Percentiles rank a stretch among this genome's conserved stretches.
Evolutionary conservation across 2,797 vertebrate species (phyloP).

Genomic region (Bovichtus variegatus): DNA sequence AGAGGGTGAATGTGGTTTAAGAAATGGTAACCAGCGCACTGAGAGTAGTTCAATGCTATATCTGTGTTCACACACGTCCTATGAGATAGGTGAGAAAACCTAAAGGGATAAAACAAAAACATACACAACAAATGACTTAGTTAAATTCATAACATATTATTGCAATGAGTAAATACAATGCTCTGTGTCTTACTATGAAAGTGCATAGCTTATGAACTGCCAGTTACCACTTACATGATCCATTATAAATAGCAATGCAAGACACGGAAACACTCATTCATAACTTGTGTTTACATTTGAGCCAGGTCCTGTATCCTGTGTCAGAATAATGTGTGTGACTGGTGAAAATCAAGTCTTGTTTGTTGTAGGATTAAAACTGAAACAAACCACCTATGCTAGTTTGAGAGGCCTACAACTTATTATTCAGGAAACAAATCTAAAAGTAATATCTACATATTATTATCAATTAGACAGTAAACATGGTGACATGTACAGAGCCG

Average conservation of each 20-base stretch:
- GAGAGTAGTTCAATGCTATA: neutral
- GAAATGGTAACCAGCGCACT: conserved; percentile 4
- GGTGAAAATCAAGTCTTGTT: neutral
- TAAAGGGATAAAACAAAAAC: conserved; percentile 24
- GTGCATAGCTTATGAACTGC: neutral
- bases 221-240: neutral
- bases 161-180: neutral
- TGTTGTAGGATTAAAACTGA: neutral
- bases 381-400: conserved; percentile 12
- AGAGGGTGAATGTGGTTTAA: conserved; percentile 29
- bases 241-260: neutral
- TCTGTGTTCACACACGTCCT: conserved; percentile 34
- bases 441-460: accelerated
- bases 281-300: neutral
- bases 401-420: neutral
- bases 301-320: neutral
- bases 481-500: neutral
- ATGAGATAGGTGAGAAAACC: conserved; percentile 34
- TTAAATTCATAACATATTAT: neutral
- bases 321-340: neutral
- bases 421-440: neutral
- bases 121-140: neutral
- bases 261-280: neutral
- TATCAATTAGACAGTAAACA: too few relatives aligned
- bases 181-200: neutral